phyloP scores from a whole-genome alignment of 2,888 invertebrate species.

The Tetramorium bicarinatum region DNA sequence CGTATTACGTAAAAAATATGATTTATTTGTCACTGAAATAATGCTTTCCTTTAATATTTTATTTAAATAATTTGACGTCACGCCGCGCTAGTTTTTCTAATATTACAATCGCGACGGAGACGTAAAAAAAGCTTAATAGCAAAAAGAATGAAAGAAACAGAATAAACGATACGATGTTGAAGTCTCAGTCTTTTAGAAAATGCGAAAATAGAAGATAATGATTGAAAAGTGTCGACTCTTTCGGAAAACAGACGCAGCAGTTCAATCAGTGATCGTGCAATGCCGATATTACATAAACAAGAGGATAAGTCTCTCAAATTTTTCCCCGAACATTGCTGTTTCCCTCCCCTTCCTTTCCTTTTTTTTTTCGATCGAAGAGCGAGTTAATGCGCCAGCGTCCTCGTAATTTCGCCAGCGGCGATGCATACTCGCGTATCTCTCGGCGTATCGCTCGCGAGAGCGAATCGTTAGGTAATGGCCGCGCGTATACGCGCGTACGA shows the following conservation, averaged over 20 bases:
- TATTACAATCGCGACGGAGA: not conserved
- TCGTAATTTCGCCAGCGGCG: slow-evolving; percentile 44
- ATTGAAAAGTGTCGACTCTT: not conserved
- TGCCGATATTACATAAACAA: not conserved
- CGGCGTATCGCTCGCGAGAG: not conserved
- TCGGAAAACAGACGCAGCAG: not conserved
- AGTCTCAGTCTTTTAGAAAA: not conserved
- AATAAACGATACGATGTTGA: not conserved
- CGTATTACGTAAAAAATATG: not conserved
- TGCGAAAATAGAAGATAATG: not conserved
- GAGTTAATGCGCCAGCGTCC: slow-evolving; percentile 47
- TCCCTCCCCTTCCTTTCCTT: not conserved
- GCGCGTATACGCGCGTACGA: slow-evolving; percentile 66
- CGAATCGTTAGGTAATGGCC: slow-evolving; percentile 74
- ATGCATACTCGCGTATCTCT: slow-evolving; percentile 50
- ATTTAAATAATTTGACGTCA: slow-evolving; percentile 2
- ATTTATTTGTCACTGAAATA: not conserved
- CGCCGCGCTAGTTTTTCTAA: not conserved
- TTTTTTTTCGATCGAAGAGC: slow-evolving; percentile 25
- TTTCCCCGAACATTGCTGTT: not conserved
- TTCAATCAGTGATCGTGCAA: not conserved
- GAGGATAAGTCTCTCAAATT: not conserved
- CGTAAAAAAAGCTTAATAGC: not conserved
- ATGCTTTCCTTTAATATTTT: not conserved
- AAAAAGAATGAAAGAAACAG: not conserved